phyloP scores from a whole-genome alignment of 2,797 vertebrate genomes.

The Acridotheres tristis region DNA sequence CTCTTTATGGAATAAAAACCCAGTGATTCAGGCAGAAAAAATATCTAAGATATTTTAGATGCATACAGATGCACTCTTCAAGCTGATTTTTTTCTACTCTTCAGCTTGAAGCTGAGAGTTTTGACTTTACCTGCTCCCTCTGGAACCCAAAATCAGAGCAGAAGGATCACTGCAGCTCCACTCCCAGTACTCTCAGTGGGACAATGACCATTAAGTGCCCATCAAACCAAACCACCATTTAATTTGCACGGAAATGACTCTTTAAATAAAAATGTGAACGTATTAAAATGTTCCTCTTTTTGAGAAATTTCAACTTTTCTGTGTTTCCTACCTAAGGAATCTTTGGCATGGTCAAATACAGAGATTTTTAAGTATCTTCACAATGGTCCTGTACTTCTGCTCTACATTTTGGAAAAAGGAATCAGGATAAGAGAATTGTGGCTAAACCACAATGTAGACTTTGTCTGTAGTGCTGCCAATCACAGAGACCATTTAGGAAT shows the following conservation, averaged over 20 bases:
- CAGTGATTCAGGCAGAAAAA: conserved; percentile 45
- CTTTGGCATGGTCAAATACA: neutral
- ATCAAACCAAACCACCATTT: neutral
- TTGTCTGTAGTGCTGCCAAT: neutral
- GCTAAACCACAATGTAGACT: neutral
- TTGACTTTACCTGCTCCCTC: neutral
- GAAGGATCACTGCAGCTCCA: neutral
- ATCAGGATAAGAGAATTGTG: neutral
- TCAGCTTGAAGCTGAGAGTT: neutral
- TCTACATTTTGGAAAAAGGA: neutral
- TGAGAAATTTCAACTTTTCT: neutral
- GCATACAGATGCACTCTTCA: neutral
- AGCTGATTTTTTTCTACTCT: neutral
- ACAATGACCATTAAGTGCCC: neutral
- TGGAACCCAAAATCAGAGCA: neutral
- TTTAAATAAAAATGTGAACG: neutral
- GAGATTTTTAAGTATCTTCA: neutral
- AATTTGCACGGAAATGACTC: neutral
- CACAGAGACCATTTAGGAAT: neutral
- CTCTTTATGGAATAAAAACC: conserved; percentile 15
- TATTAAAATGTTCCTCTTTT: neutral
- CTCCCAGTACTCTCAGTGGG: neutral
- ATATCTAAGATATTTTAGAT: neutral
- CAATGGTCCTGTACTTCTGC: neutral
- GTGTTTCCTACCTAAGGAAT: neutral